Conservation (phyloP, 2,888 invertebrate species). For the Girardia tigrina region DNA sequence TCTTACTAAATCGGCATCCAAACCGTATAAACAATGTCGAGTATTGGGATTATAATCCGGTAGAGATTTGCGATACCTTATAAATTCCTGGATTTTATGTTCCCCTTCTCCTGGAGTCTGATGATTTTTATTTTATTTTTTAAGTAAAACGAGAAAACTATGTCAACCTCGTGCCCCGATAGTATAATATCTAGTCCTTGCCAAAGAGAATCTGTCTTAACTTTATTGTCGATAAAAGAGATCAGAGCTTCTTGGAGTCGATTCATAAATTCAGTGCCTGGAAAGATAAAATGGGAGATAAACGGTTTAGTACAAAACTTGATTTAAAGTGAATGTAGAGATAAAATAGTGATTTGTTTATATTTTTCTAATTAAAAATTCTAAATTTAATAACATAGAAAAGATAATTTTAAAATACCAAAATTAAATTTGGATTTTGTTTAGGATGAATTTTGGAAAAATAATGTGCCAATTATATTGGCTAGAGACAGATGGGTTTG, state of each 20-base stretch:
- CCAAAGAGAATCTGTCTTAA: conserved; percentile 70
- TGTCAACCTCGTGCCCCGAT: conserved; percentile 66
- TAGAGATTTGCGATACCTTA: conserved; percentile 66
- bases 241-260: conserved; percentile 69
- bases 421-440: no score
- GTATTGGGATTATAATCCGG: conserved; percentile 75
- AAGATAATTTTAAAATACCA: no score
- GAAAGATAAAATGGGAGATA: no score
- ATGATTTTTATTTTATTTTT: no score
- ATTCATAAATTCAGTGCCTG: conserved; percentile 67
- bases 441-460: not conserved
- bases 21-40: conserved; percentile 82
- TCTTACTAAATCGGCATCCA: conserved; percentile 74
- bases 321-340: no score
- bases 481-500: not conserved
- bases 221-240: conserved; percentile 69
- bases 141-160: no score
- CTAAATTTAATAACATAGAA: no score
- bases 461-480: not conserved
- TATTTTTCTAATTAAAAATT: no score
- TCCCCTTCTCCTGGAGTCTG: conserved; percentile 83
- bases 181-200: conserved; percentile 68
- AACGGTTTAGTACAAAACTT: no score
- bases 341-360: no score
- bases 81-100: conserved; percentile 97